Conservation (phyloP, 2,888 invertebrate genomes). For the Lasioglossum pauxillum region DNA sequence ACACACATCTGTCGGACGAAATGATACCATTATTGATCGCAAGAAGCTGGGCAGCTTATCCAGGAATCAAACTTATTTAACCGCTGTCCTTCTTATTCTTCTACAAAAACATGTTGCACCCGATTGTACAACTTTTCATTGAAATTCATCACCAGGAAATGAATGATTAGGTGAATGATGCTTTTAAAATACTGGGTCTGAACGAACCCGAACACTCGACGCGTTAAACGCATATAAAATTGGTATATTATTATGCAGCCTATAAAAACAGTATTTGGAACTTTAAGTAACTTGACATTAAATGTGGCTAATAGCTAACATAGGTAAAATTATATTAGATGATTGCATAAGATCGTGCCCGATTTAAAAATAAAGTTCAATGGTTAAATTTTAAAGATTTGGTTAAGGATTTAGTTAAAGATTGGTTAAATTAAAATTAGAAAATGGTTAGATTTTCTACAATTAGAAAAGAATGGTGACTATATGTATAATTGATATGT, state of each 20-base stretch:
- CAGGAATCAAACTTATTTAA: background rate
- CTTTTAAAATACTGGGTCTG: no score
- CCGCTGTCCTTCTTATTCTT: background rate
- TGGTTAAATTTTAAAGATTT: no score
- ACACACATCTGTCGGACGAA: constrained; percentile 90
- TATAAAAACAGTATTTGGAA: background rate
- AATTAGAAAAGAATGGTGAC: no score
- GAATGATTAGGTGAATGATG: no score
- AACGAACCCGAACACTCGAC: background rate
- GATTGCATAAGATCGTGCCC: no score
- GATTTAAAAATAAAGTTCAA: no score
- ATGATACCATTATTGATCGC: background rate
- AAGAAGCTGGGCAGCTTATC: background rate
- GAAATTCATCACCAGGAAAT: no score
- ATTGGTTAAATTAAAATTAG: no score
- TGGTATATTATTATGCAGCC: background rate
- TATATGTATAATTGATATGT: no score
- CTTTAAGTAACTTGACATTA: background rate
- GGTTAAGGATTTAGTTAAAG: no score
- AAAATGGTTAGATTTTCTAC: no score
- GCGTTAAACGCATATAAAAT: background rate
- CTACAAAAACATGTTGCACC: background rate
- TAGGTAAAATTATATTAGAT: background rate
- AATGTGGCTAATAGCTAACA: background rate
- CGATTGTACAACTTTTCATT: no score